phyloP scores from a whole-genome alignment of 2,113 vertebrate species.

The Sinocyclocheilus maitianheensis region DNA sequence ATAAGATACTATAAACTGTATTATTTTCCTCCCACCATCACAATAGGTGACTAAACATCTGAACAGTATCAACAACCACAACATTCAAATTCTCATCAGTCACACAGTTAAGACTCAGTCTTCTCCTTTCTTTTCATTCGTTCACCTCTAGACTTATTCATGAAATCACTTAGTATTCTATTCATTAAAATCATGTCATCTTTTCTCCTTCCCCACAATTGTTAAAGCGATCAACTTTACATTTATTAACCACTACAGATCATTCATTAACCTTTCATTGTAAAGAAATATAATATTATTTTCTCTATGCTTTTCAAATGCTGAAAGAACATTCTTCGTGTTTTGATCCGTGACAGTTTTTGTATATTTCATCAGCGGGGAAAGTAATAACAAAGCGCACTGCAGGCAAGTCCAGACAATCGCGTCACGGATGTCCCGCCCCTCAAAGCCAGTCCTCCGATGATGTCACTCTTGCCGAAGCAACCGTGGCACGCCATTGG shows the following conservation, averaged over 20 bases:
- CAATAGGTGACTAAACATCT: background rate
- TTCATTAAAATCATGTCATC: background rate
- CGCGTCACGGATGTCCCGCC: conserved; percentile 79
- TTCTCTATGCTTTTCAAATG: background rate
- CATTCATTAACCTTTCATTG: background rate
- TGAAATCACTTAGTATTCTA: background rate
- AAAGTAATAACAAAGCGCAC: conserved; percentile 37
- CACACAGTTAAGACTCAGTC: background rate
- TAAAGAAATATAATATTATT: background rate
- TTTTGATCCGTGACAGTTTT: background rate
- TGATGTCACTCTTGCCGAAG: conserved; percentile 84
- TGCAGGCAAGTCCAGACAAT: conserved; percentile 53
- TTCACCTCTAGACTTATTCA: background rate
- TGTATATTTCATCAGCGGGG: background rate
- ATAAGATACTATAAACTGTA: background rate
- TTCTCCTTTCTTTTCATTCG: background rate
- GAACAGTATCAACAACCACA: background rate
- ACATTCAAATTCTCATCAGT: background rate
- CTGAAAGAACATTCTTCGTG: background rate
- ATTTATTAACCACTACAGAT: background rate
- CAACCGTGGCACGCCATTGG: conserved; percentile 67
- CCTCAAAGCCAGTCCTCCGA: conserved; percentile 68
- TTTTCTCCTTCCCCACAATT: background rate
- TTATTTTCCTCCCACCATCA: background rate
- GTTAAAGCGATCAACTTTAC: background rate